Evolutionary conservation across 1,140 invertebrate genomes (phyloP).

Genomic region (Medauroidea extradentata): DNA sequence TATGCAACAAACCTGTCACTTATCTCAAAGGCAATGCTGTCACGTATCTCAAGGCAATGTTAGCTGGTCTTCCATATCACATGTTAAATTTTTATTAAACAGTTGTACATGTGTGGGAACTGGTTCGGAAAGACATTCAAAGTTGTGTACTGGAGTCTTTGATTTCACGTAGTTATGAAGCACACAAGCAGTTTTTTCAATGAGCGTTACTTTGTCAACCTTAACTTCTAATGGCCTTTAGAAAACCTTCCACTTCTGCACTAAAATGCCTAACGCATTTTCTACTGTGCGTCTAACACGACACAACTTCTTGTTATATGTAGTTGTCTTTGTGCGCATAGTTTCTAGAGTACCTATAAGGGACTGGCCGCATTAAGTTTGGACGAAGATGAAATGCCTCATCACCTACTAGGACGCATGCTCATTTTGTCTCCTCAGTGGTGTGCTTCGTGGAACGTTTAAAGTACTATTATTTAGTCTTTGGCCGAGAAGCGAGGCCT

Average conservation of each 20-base stretch:
- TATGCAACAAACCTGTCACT: too few relatives aligned
- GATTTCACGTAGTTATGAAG: conserved; percentile 25
- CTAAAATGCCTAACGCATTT: conserved; percentile 40
- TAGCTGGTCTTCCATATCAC: too few relatives aligned
- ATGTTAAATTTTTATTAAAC: too few relatives aligned
- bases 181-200: conserved; percentile 25
- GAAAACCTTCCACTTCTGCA: conserved; percentile 22
- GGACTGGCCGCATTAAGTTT: conserved; percentile 15
- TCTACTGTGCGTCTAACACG: conserved; percentile 35
- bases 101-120: too few relatives aligned
- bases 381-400: conserved; percentile 17
- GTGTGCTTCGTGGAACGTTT: background rate
- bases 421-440: background rate
- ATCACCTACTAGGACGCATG: conserved; percentile 16
- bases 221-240: conserved; percentile 22
- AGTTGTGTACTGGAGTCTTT: too few relatives aligned
- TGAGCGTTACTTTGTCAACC: conserved; percentile 15
- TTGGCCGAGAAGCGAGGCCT: background rate
- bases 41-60: too few relatives aligned
- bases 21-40: too few relatives aligned
- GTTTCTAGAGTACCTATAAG: background rate
- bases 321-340: conserved; percentile 21
- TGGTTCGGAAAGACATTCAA: too few relatives aligned
- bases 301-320: conserved; percentile 31
- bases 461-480: conserved; percentile 25